phyloP scores from a whole-genome alignment of 2,797 vertebrate genomes.

The Urophycis tenuis region DNA sequence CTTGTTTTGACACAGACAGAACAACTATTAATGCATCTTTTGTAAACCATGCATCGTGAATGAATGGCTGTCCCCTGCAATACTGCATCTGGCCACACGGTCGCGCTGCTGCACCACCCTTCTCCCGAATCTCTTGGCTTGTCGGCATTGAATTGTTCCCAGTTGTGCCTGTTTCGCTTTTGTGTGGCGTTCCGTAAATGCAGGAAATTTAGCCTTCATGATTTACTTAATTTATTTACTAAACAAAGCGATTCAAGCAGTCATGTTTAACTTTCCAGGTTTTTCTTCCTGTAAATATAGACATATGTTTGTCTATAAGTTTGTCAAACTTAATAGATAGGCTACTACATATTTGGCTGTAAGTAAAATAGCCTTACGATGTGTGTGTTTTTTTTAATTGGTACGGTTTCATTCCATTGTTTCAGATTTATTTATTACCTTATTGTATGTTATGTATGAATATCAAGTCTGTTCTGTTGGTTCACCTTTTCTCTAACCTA shows the following conservation, averaged over 20 bases:
- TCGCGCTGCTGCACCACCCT: conserved; percentile 44
- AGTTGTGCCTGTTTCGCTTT: conserved; percentile 2
- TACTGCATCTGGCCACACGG: conserved; percentile 45
- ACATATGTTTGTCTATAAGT: background rate
- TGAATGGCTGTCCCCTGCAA: conserved; percentile 26
- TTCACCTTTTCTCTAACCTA: background rate
- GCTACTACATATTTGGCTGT: background rate
- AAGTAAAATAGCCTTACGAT: background rate
- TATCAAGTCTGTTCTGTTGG: background rate
- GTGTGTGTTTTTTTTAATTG: background rate
- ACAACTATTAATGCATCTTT: background rate
- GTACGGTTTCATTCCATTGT: background rate
- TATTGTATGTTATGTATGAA: background rate
- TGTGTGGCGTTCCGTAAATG: background rate
- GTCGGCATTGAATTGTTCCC: background rate
- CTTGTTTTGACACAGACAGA: background rate
- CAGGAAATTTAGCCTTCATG: background rate
- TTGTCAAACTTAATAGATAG: background rate
- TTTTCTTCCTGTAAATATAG: background rate
- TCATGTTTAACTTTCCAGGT: background rate
- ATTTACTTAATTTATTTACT: background rate
- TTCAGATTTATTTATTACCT: background rate
- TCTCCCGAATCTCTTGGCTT: background rate
- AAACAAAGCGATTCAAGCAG: background rate
- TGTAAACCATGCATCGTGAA: background rate